Evolutionary conservation across 2,797 vertebrate genomes (phyloP).

Genomic region (Arctocebus calabarensis): DNA sequence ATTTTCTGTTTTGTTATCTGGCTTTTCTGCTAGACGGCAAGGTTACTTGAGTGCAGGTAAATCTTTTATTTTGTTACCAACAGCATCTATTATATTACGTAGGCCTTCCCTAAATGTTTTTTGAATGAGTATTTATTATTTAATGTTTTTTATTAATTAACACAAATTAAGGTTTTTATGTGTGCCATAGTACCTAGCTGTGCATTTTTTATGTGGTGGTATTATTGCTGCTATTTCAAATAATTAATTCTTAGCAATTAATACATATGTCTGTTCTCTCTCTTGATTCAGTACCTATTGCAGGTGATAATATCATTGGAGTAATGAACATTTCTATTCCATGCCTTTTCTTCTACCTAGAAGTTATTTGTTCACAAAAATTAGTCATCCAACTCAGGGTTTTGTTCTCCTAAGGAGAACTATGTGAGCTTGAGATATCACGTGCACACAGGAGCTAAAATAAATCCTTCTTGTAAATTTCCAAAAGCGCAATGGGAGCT

Average conservation of each 20-base stretch:
- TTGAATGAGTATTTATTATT: background rate
- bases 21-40: background rate
- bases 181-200: background rate
- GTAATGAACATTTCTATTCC: background rate
- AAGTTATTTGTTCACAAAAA: background rate
- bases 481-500: background rate
- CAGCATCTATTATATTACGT: background rate
- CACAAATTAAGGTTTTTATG: background rate
- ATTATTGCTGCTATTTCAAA: background rate
- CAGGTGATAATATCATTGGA: background rate
- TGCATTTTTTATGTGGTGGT: background rate
- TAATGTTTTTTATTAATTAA: background rate
- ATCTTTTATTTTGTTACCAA: background rate
- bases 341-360: background rate
- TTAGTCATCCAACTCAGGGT: background rate
- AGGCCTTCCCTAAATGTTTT: background rate
- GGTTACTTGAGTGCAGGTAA: background rate
- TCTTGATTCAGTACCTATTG: background rate
- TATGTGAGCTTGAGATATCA: background rate
- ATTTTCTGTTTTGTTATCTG: background rate
- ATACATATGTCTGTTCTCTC: background rate
- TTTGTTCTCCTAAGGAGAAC: constrained; percentile 7
- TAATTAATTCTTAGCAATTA: constrained; percentile 20
- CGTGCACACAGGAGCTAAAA: background rate
- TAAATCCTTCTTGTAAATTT: constrained; percentile 3